Evolutionary conservation across 1,140 invertebrate species (phyloP), one percentile per base, ranked within the genome.

Genomic region (Maconellicoccus hirsutus): DNA sequence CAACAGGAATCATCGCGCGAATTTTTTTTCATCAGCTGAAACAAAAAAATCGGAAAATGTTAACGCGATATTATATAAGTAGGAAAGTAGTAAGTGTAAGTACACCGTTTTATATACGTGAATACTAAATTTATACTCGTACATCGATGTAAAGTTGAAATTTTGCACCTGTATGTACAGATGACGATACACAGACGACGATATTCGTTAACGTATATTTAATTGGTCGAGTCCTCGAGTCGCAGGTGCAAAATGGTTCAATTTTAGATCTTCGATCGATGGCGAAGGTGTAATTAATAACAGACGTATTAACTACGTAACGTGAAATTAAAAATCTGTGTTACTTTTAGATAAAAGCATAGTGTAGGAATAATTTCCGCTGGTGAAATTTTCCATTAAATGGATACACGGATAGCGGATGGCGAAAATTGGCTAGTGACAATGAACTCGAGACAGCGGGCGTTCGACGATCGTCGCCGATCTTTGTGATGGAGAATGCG

Each of bases 371-470:
- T 52, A 52, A 52, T 52, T 52, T 52, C n/a, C n/a, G 10, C 42
- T 3, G n/a, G 42, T 52, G 16, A 52, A 52, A 52, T 3, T 16
- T 52, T 52, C 42, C 42, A 52, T 52, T 14, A 19, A 16, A 52
- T 12, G 29, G 29, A 33, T 33, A 12, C 4, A 12, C 3, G 12
- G 42, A 14, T 19, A 16, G 42, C 42, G 42, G 42, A 52, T 52
- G 42, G 42, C 42, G 42, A 52, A 52, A 52, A 52, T 52, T 52
- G n/a, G 42, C 42, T 52, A 52, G 42, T 52, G 42, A 52, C 42
- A 52, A 52, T 52, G 42, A 52, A 52, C 42, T 52, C 42, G 42
- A 52, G 42, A 52, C 42, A 52, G 42, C 42, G 42, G 42, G 42
- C 42, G 42, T 52, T 52, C 42, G 42, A 8, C 42, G 12, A 52